These are phyloP conservation scores for Xiphorhynchus erythropygius DNA, from an alignment of 2,797 vertebrate species.

Conservation along the genomic window DNA sequence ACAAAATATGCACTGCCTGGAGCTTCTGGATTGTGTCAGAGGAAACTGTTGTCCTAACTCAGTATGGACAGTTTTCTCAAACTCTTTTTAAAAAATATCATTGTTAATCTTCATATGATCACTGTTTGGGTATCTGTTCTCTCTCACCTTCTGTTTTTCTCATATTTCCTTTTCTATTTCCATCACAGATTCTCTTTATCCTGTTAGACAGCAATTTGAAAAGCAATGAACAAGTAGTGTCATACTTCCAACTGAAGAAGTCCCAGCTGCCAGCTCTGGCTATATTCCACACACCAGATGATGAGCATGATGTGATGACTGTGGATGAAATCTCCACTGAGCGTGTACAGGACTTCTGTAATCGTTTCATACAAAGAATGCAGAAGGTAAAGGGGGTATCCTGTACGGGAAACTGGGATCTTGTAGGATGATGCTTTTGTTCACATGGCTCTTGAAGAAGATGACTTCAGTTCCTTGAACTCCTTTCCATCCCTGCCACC, in stretches of 20 bases:
- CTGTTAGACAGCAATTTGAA: conserved; percentile 82
- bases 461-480: neutral
- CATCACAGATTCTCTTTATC: conserved; percentile 87
- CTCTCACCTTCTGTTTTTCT: neutral
- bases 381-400: conserved; percentile 41
- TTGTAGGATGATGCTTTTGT: neutral
- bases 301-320: conserved; percentile 82
- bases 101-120: neutral
- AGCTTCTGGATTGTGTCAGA: neutral
- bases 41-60: neutral
- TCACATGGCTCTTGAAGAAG: neutral
- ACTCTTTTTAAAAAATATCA: neutral
- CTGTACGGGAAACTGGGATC: neutral
- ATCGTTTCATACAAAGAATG: conserved; percentile 74
- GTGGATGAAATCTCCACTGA: conserved; percentile 79
- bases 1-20: neutral
- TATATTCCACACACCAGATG: conserved; percentile 80
- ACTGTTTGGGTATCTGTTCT: neutral
- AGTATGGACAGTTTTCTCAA: neutral
- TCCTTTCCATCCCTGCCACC: neutral
- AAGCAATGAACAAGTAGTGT: conserved; percentile 79
- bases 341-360: conserved; percentile 82
- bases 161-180: neutral
- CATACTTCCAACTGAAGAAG: conserved; percentile 85
- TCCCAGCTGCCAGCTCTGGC: conserved; percentile 87